These are phyloP conservation scores for Vultur gryphus DNA, from an alignment of 2,797 vertebrate species.

Conservation along the genomic window DNA sequence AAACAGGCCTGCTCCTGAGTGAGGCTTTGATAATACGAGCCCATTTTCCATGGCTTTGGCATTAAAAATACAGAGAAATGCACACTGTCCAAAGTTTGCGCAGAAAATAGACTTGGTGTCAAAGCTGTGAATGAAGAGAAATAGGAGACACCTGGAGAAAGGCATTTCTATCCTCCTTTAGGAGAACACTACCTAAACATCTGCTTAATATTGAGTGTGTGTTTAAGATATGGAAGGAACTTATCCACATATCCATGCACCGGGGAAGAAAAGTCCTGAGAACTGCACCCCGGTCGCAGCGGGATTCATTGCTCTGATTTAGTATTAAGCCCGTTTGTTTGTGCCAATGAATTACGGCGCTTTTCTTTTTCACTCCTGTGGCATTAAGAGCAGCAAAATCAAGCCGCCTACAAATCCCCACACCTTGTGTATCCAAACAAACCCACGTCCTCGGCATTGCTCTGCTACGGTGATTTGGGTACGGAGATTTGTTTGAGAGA, in stretches of 20 bases:
- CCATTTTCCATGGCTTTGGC: not conserved
- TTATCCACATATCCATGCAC: not conserved
- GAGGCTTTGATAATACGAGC: not conserved
- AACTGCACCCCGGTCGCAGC: not conserved
- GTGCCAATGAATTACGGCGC: not conserved
- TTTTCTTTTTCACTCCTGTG: not conserved
- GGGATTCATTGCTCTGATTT: not conserved
- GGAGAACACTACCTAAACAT: not conserved
- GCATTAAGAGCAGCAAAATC: not conserved
- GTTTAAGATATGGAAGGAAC: not conserved
- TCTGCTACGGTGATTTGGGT: rapidly evolving
- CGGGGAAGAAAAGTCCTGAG: not conserved
- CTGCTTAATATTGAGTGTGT: not conserved
- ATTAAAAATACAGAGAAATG: not conserved
- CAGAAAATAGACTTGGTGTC: not conserved
- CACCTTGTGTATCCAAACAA: not conserved
- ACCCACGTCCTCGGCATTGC: rapidly evolving
- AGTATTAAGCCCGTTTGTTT: not conserved
- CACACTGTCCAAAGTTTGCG: not conserved
- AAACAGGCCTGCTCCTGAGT: not conserved
- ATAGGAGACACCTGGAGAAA: not conserved
- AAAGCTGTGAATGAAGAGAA: not conserved
- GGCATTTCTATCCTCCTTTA: not conserved
- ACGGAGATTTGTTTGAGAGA: not conserved
- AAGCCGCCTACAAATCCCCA: not conserved